phyloP scores from a whole-genome alignment of 2,113 vertebrate genomes.

The Tretioscincus oriximinensis region DNA sequence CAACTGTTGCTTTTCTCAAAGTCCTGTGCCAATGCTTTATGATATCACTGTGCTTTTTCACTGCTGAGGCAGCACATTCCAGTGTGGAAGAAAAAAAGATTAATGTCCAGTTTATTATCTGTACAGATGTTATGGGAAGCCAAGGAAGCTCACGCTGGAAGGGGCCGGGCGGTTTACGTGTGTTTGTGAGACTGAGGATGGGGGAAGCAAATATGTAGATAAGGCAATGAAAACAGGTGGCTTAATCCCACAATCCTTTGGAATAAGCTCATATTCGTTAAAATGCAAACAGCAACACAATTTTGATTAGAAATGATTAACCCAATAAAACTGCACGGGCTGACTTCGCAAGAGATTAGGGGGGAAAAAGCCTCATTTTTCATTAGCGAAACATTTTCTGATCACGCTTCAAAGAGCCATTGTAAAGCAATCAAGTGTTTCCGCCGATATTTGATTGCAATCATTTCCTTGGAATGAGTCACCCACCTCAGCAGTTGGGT shows the following conservation, averaged over 20 bases:
- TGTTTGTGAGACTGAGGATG: not conserved
- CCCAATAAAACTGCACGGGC: not conserved
- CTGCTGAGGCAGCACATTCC: conserved; percentile 12
- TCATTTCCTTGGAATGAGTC: not conserved
- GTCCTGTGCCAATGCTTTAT: not conserved
- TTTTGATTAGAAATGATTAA: conserved; percentile 1
- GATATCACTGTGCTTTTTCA: not conserved
- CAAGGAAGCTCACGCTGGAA: not conserved
- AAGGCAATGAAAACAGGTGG: not conserved
- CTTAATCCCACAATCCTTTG: not conserved
- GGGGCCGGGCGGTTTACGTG: not conserved
- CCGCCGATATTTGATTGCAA: not conserved
- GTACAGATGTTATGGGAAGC: conserved; percentile 16
- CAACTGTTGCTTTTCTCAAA: not conserved
- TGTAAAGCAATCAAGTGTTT: not conserved
- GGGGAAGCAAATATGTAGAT: not conserved
- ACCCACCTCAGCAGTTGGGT: not conserved
- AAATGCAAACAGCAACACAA: not conserved
- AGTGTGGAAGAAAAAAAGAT: not conserved
- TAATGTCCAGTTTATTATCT: conserved; percentile 12
- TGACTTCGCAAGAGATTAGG: not conserved
- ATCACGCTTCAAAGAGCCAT: not conserved
- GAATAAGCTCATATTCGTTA: not conserved
- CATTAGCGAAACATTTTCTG: not conserved
- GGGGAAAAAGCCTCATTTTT: not conserved